Base-by-base conservation (phyloP, 1,140 invertebrate species). In the Cydia strobilella region DNA sequence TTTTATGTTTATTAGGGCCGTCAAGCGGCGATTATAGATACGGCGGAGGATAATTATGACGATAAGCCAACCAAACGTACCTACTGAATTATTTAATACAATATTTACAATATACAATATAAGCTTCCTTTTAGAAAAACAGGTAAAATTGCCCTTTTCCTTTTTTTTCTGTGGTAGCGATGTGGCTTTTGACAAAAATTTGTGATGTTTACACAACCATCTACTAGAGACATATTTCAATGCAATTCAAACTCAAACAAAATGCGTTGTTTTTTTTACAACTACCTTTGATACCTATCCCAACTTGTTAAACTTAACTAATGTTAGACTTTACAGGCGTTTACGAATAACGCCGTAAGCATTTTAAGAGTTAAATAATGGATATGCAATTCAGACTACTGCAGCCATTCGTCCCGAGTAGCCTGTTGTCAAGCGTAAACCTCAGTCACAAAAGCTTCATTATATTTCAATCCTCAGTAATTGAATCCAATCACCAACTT, bases 1-100 rank as follows among this genome's bases (percentile, higher is more conserved):
- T 59, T 59, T 59, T 59, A 59, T 59, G 54, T 59, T 59, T 59
- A 59, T 59, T 59, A 59, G 54, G 54, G 54, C 54, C 20, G 54
- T 59, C 54, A 59, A 59, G 54, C 54, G 18, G n/a, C 54, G 54
- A 59, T 23, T 59, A 59, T 23, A 23, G 54, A 59, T 59, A 59
- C 54, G 20, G 20, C 20, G 7, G 15, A 54, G 54, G 54, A 59
- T 59, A 23, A 59, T 59, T 59, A 59, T 59, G 54, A 23, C 54
- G 54, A 59, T 59, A 59, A 59, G 20, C 54, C 54, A 20, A 23
- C 54, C 9, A 9, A 18, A 23, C 7, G 18, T 9, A 59, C 20
- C 54, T 7, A 59, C 10, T 59, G 7, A 12, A 23, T 59, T 1
- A 59, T 1, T 2, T 23, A 10, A 59, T 59, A n/a, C 6, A 10